Percentiles rank a stretch among this genome's conserved stretches.
phyloP scores from a whole-genome alignment of 2,797 vertebrate species.

The Margarornis squamiger region DNA sequence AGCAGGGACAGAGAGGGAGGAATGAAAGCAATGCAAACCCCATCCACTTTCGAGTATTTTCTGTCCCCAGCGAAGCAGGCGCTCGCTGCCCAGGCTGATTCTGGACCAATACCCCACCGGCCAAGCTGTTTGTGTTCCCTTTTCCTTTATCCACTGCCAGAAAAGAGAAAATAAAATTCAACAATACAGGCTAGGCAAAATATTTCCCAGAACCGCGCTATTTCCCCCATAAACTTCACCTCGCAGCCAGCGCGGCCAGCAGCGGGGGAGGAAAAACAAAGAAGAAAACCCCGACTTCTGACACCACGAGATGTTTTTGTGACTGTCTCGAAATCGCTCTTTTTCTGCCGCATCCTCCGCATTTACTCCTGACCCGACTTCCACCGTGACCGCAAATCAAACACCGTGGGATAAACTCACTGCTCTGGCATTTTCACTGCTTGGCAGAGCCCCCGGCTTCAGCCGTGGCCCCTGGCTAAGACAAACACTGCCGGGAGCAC shows the following conservation, averaged over 20 bases:
- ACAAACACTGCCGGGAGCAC: background rate
- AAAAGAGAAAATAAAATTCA: slow-evolving; percentile 36
- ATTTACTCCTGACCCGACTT: background rate
- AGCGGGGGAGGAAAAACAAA: background rate
- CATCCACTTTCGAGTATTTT: slow-evolving; percentile 16
- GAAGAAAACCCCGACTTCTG: background rate
- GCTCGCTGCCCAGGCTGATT: background rate
- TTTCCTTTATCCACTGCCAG: slow-evolving; percentile 36
- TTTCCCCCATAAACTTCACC: slow-evolving; percentile 39
- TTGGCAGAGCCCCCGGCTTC: background rate
- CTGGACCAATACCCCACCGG: background rate
- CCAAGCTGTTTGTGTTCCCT: slow-evolving; percentile 8
- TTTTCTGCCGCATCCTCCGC: background rate
- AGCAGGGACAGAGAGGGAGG: background rate
- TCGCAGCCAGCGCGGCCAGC: background rate
- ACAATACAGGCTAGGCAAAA: slow-evolving; percentile 41
- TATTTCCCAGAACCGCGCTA: slow-evolving; percentile 17
- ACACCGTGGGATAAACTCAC: slow-evolving; percentile 4
- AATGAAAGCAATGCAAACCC: background rate
- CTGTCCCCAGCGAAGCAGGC: background rate
- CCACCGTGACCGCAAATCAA: background rate
- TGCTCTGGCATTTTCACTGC: slow-evolving; percentile 14
- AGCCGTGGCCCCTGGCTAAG: background rate
- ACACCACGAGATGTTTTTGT: background rate
- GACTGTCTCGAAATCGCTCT: background rate